Evolutionary conservation across 2,113 vertebrate genomes (phyloP).

Genomic region (Rhipidura dahli): DNA sequence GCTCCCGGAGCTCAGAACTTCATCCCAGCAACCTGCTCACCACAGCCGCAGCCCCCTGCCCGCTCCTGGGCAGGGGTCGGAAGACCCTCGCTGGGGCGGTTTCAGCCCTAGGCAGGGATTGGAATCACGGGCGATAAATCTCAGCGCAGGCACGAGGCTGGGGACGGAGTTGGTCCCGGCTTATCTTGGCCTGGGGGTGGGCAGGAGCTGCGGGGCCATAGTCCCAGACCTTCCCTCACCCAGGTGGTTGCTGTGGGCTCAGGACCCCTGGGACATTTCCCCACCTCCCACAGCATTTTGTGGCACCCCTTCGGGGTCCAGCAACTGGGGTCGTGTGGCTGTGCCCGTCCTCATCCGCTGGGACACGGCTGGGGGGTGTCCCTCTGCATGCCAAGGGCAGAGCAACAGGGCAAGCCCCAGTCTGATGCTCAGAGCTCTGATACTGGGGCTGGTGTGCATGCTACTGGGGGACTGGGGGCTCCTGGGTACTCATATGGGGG

Average conservation of each 20-base stretch:
- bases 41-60: not conserved
- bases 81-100: rapidly evolving
- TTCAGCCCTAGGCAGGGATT: not conserved
- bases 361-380: not conserved
- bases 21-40: not conserved
- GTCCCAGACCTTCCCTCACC: rapidly evolving
- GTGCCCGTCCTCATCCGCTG: rapidly evolving
- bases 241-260: not conserved
- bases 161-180: not conserved
- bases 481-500: too few species aligned
- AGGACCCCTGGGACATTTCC: not conserved
- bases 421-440: rapidly evolving
- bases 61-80: rapidly evolving
- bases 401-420: not conserved
- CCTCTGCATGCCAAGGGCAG: rapidly evolving
- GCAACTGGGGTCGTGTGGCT: rapidly evolving
- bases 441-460: not conserved
- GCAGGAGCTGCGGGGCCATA: not conserved
- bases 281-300: rapidly evolving
- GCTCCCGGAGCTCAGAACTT: not conserved
- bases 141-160: not conserved
- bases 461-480: too few species aligned
- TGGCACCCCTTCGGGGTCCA: rapidly evolving
- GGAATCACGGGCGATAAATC: not conserved
- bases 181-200: not conserved